These are phyloP conservation scores for Pocillopora meandrina DNA, from an alignment of 92 coral and sea anemone species.

Conservation along the genomic window DNA sequence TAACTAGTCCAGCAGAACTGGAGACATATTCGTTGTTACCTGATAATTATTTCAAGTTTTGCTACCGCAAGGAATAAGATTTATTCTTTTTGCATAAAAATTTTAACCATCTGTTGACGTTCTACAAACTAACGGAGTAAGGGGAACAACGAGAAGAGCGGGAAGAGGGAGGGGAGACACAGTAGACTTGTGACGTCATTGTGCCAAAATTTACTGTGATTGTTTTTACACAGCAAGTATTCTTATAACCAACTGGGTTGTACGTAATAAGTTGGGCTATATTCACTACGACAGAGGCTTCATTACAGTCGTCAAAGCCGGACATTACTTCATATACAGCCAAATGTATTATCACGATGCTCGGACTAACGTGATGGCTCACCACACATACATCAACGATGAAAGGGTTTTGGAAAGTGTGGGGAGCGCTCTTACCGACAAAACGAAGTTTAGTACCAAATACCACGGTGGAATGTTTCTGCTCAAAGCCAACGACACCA, in stretches of 20 bases:
- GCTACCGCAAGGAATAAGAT: too few species aligned
- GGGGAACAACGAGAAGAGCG: too few species aligned
- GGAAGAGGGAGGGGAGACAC: not conserved
- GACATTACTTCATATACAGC: conserved; percentile 86
- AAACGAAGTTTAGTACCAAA: conserved; percentile 50
- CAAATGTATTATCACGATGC: conserved; percentile 72
- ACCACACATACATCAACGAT: conserved; percentile 62
- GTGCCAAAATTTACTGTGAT: not conserved
- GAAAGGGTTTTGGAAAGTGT: conserved; percentile 45
- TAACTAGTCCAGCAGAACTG: not conserved
- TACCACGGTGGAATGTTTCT: conserved; percentile 83
- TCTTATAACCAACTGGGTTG: conserved; percentile 34
- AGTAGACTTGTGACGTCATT: not conserved
- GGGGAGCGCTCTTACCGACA: conserved; percentile 15
- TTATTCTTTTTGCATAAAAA: too few species aligned
- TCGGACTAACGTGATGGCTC: conserved; percentile 29
- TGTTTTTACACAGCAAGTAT: not conserved
- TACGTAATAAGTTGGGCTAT: conserved; percentile 61
- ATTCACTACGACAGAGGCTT: conserved; percentile 60
- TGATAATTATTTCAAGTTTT: too few species aligned
- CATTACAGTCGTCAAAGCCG: conserved; percentile 43
- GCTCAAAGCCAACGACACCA: conserved; percentile 65
- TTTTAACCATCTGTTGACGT: too few species aligned
- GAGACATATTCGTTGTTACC: too few species aligned
- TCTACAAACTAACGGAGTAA: too few species aligned